phyloP scores from a whole-genome alignment of 37 sponge, comb jelly and placozoan species.

The Halichondria panicea region DNA sequence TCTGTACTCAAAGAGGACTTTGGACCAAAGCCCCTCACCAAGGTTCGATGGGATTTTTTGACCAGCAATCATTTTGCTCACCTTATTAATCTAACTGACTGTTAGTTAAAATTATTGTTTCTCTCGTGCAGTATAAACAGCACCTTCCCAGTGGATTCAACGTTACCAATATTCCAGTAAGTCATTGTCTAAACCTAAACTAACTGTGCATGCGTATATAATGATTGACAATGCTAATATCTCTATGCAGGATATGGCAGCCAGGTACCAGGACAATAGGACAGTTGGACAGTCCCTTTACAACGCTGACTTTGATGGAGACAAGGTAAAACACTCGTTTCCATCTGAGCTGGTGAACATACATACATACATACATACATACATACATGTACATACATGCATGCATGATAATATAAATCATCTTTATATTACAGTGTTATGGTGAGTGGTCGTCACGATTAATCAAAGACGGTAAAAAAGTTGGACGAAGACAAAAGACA shows the following conservation, averaged over 20 bases:
- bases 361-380: too few species aligned
- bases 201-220: constrained; percentile 1
- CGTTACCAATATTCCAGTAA: constrained; percentile 51
- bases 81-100: not conserved
- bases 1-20: constrained; percentile 36
- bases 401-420: not conserved
- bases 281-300: constrained; percentile 40
- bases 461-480: constrained; percentile 11
- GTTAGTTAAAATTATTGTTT: not conserved
- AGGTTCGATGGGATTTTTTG: constrained; percentile 1
- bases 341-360: too few species aligned
- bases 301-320: constrained; percentile 57
- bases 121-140: constrained; percentile 10
- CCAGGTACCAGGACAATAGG: constrained; percentile 45
- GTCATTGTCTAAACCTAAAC: not conserved
- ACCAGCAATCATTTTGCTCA: not conserved
- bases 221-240: not conserved
- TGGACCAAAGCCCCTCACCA: constrained; percentile 21
- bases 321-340: constrained; percentile 43
- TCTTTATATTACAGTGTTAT: constrained; percentile 14
- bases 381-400: not conserved
- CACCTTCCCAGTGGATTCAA: constrained; percentile 27
- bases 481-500: constrained; percentile 49
- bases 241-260: constrained; percentile 35
- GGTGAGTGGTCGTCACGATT: constrained; percentile 24